Evolutionary conservation across 53 echinoderm and acorn worm genomes (phyloP).

Genomic region (Paracentrotus lividus): DNA sequence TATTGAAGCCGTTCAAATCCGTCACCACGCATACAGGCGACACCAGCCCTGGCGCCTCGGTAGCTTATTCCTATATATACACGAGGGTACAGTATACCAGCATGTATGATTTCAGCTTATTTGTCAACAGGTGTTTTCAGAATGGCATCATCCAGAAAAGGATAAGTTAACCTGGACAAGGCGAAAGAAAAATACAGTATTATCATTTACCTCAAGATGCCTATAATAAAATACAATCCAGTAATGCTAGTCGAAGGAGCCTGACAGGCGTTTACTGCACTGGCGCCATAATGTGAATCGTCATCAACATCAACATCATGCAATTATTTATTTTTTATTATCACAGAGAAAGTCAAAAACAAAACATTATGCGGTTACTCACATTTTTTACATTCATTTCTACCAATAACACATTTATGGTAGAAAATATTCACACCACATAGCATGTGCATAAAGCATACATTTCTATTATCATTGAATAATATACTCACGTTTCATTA

Average conservation of each 20-base stretch:
- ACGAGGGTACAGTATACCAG: neutral
- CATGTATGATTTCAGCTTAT: no score
- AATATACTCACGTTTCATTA: neutral
- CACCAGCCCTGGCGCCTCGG: neutral
- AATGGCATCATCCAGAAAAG: neutral
- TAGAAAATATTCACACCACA: no score
- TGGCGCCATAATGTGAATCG: no score
- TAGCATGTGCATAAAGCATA: no score
- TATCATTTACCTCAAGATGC: no score
- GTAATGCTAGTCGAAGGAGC: no score
- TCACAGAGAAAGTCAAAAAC: neutral
- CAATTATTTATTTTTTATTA: no score
- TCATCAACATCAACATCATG: no score
- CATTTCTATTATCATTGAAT: no score
- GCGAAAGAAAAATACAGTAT: neutral
- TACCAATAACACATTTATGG: no score
- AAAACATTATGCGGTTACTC: neutral
- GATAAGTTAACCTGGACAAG: neutral
- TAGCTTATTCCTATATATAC: neutral
- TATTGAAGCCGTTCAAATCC: neutral
- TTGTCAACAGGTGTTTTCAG: conserved; percentile 12
- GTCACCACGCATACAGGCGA: neutral
- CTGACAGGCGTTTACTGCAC: no score
- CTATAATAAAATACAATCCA: no score
- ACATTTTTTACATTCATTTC: neutral